Evolutionary conservation across 2,113 vertebrate species (phyloP), one percentile per base, ranked within the genome.

Genomic region (Phylloscopus trochilus): DNA sequence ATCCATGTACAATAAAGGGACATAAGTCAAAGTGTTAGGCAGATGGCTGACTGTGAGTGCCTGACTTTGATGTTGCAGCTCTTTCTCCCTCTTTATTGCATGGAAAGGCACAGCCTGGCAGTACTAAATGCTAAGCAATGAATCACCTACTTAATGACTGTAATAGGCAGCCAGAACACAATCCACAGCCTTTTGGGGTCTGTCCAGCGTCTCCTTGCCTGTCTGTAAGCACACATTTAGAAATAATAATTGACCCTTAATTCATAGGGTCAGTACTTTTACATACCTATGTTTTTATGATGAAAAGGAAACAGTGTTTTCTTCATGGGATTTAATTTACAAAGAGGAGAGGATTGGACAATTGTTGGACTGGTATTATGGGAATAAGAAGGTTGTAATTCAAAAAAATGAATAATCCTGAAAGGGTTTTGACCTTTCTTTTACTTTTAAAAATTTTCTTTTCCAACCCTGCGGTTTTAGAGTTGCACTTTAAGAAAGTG

Each of bases 71-170:
- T 95, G 89, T 89, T 93, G 73, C n/a, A 92, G 70, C 33, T 89
- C 44, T 52, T 91, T 95, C 63, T 90, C 73, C 19, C 52, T 87
- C 52, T 92, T 93, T 90, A 84, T 87, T 90, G 68, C 80, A 52
- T 15, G 26, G 64, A 81, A 46, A 96, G 35, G 68, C 86, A 82
- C 23, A 92, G 76, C 72, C 92, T 94, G 94, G 56, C 80, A 83
- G 76, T 70, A 59, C 56, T 92, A 93, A 97, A 89, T 59, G 63
- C 68, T 74, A 77, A 69, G 86, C 94, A 94, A 89, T 96, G 96
- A 97, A 95, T 95, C 96, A 97, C 80, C 30, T 75, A 39, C 80
- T 97, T 95, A 95, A 92, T 93, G 94, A 75, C 80, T 87, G 60
- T 92, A 95, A 91, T 86, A 90, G 94, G 76, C 96, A 92, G 73